phyloP scores from a whole-genome alignment of 2,888 invertebrate species.

The Crocallis elinguaria region DNA sequence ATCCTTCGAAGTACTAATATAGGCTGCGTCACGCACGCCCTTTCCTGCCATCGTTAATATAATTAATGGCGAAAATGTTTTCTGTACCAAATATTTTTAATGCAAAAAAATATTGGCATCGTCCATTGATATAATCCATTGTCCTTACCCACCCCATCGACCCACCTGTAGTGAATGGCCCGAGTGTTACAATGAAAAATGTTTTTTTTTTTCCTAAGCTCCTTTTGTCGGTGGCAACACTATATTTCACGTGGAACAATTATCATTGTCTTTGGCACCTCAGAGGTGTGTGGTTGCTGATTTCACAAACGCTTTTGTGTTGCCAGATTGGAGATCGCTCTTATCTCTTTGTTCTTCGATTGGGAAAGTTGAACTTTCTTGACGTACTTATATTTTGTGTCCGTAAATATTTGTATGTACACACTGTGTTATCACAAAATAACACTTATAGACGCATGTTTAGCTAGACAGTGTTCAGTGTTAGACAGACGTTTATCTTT shows the following conservation, averaged over 20 bases:
- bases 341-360: conserved; percentile 12
- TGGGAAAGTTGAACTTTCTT: conserved; percentile 9
- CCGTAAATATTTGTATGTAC: not conserved
- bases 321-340: conserved; percentile 33
- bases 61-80: conserved; percentile 70
- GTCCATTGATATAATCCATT: conserved; percentile 80
- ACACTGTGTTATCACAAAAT: not conserved
- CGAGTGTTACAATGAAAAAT: conserved; percentile 76
- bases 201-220: conserved; percentile 68
- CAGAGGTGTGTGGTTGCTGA: conserved; percentile 48
- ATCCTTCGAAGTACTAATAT: conserved; percentile 22
- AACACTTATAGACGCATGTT: no score
- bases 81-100: conserved; percentile 60
- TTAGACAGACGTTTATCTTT: no score
- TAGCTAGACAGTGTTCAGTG: no score
- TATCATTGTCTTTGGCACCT: conserved; percentile 84
- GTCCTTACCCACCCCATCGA: conserved; percentile 75
- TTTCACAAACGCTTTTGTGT: conserved; percentile 33
- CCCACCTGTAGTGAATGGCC: conserved; percentile 82
- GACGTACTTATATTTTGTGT: not conserved
- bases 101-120: conserved; percentile 68
- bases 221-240: conserved; percentile 82
- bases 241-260: conserved; percentile 84
- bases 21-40: conserved; percentile 48
- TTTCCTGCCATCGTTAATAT: conserved; percentile 51